Base-by-base conservation (phyloP, 2,113 vertebrate genomes). In the Pyrgilauda ruficollis region DNA sequence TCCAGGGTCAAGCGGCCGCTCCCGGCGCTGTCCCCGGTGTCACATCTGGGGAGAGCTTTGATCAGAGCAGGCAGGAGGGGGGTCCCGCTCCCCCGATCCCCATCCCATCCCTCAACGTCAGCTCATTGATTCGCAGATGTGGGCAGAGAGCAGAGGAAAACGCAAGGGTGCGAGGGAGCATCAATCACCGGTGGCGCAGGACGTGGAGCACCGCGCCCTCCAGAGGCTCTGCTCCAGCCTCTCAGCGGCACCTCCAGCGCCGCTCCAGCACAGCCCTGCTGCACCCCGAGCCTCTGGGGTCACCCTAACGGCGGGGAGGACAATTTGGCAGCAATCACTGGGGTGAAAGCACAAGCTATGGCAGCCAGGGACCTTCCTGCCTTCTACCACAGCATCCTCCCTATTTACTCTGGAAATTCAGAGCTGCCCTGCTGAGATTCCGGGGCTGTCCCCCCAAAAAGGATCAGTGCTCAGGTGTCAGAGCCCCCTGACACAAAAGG, bases 31-130 rank as follows among this genome's bases (percentile, higher is more conserved):
- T 97, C 97, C 97, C 96, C 47, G 69, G 63, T 96, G 98, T 95
- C 96, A 95, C 82, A 87, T 76, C 44, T 81, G 92, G 81, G 90
- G 87, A 96, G 75, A 81, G 96, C 91, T 74, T 22, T 4, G 72
- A 89, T 56, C 44, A 20, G 52, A 52, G 77, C 10, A 43, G 41
- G 63, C 89, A 72, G 50, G 2, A 47, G 13, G 19, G 66, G 56
- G 33, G 30, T 62, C 74, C 89, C 1, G 16, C 78, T 95, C 84
- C 58, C 68, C 90, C 50, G 41, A 68, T 87, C 62, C 92, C 9
- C 35, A 78, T 89, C 79, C 94, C 98, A 98, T 98, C 97, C 97
- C 97, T 98, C 98, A 98, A 85, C 78, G 95, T 97, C 98, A 98
- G 96, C 93, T 96, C 97, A 97, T 97, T 94, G 98, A 98, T 98